These are phyloP conservation scores for Danio aesculapii DNA, from an alignment of 2,797 vertebrate species.

Conservation along the genomic window DNA sequence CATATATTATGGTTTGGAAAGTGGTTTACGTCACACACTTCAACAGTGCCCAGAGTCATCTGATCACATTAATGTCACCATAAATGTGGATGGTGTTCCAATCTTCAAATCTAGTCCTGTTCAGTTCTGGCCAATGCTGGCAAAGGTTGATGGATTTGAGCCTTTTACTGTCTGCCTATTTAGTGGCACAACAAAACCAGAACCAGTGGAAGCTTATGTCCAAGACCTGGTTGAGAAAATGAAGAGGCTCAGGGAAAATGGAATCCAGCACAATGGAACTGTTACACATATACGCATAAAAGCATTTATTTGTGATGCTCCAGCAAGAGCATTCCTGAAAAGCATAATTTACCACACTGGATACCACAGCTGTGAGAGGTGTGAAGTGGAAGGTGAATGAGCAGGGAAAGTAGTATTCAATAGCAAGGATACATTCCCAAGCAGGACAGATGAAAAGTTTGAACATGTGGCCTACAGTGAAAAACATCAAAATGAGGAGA, in stretches of 20 bases:
- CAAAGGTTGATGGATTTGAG: background rate
- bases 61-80: background rate
- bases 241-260: background rate
- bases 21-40: background rate
- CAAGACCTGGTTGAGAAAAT: background rate
- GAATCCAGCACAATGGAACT: background rate
- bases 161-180: background rate
- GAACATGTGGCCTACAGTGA: background rate
- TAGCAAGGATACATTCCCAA: background rate
- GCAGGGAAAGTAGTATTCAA: constrained; percentile 3
- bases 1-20: constrained; percentile 12
- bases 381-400: constrained; percentile 10
- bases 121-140: background rate
- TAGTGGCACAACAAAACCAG: background rate
- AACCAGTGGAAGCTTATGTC: background rate
- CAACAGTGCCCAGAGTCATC: background rate
- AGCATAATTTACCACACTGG: background rate
- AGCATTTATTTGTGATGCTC: constrained; percentile 4
- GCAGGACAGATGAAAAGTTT: constrained; percentile 1
- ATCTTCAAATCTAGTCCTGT: background rate
- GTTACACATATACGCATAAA: background rate
- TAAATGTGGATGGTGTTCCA: constrained; percentile 2
- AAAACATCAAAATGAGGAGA: background rate
- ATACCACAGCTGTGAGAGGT: constrained; percentile 22
- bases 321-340: background rate